Percentiles rank a stretch among this genome's conserved stretches.
Evolutionary conservation across 2,888 invertebrate species (phyloP).

Genomic region (Lasioglossum leucozonium): DNA sequence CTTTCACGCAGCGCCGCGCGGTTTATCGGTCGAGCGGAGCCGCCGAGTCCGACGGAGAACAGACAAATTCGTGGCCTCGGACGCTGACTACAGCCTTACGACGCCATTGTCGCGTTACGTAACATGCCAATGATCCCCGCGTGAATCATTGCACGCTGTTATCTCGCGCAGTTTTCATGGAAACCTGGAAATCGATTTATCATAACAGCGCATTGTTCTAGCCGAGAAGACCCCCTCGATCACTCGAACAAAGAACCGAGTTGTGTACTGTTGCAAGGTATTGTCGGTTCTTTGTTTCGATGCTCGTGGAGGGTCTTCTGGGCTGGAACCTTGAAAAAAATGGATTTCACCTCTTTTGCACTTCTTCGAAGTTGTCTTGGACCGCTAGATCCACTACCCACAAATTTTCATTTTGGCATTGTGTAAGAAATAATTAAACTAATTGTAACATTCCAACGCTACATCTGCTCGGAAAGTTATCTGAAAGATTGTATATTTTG

Average conservation of each 20-base stretch:
- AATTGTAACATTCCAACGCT: too few species aligned
- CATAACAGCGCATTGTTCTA: too few species aligned
- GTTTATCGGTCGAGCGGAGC: neutral
- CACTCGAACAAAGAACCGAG: too few species aligned
- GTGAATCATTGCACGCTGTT: neutral
- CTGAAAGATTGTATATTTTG: too few species aligned
- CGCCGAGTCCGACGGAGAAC: neutral
- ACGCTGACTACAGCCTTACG: neutral
- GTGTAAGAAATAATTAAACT: too few species aligned
- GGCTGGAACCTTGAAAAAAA: neutral
- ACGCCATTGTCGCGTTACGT: neutral
- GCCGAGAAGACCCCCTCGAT: too few species aligned
- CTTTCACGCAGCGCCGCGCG: constrained; percentile 19
- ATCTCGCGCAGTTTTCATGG: neutral
- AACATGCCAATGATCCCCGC: constrained; percentile 13
- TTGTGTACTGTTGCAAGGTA: too few species aligned
- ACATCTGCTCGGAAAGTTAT: too few species aligned
- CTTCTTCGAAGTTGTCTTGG: too few species aligned
- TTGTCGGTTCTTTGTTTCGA: too few species aligned
- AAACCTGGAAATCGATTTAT: neutral
- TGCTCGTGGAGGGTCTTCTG: neutral
- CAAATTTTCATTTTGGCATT: too few species aligned
- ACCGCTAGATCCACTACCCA: too few species aligned
- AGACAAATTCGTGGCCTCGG: constrained; percentile 17
- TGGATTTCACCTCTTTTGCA: neutral